Conservation (phyloP, 1,140 invertebrate species). For the Eubasilissa regina region DNA sequence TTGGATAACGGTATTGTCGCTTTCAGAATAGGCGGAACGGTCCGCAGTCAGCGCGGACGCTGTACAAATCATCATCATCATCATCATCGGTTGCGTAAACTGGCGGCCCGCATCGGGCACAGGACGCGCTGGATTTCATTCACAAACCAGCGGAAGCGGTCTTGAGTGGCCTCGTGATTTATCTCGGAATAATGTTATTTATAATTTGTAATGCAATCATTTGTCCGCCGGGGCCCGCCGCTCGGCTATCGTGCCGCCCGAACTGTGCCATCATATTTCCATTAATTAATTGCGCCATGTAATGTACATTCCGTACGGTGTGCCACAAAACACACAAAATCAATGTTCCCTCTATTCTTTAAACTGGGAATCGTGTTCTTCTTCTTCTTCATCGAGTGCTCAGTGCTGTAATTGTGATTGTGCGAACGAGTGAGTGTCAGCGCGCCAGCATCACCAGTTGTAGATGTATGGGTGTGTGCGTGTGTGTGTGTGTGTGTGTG, state of each 20-base stretch:
- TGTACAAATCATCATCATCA: neutral
- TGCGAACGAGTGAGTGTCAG: no score
- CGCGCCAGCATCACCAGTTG: no score
- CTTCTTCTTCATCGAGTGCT: no score
- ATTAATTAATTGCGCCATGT: neutral
- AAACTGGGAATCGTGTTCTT: no score
- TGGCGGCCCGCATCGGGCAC: neutral
- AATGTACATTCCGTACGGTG: neutral
- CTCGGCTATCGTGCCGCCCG: neutral
- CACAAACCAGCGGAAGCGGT: slow-evolving; percentile 36
- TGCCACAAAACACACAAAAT: no score
- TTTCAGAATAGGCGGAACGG: neutral
- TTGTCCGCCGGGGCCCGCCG: slow-evolving; percentile 3
- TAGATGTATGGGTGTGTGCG: no score
- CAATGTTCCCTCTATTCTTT: no score
- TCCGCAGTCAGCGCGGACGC: neutral
- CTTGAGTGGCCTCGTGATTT: slow-evolving; percentile 35
- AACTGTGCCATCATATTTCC: slow-evolving; percentile 7
- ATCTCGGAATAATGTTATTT: slow-evolving; percentile 38
- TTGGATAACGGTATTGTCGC: no score
- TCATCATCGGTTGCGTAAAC: neutral
- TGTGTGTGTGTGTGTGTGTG: no score
- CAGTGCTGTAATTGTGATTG: no score
- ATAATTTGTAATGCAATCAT: slow-evolving; percentile 36
- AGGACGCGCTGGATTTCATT: slow-evolving; percentile 33